Evolutionary conservation across 1,140 invertebrate genomes (phyloP), one percentile per base, ranked within the genome.

Genomic region (Anastrepha ludens): DNA sequence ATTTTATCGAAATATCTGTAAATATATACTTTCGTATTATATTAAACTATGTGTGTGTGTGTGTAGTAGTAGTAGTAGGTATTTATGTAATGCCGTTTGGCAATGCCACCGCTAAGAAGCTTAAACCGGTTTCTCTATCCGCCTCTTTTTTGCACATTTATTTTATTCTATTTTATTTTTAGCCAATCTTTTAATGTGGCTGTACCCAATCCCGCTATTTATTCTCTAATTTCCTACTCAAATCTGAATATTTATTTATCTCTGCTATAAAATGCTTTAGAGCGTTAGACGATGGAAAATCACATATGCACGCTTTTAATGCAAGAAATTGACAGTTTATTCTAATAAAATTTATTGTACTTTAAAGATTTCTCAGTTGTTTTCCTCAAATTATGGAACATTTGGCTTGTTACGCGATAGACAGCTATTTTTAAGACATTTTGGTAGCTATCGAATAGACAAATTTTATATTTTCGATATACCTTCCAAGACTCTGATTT

Each of bases 161-260:
- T 74, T 74, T 9, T 74, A 17, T 74, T 67, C 65, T 41, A 67
- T 74, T 74, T 74, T 74, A 74, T 74, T 74, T 44, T 74, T 74
- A 74, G 67, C 67, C 41, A 74, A 74, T 74, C 44, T 74, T 39
- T 17, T 74, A 1, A 5, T 74, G 41, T 47, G 41, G 41, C 41
- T 39, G 5, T 39, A 70, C 15, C 9, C 29, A 74, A 74, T 17
- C 41, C 15, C 39, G 17, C 15, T 74, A 74, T 74, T 44, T 74
- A 74, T 74, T 74, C 41, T 47, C 44, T 44, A 9, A 74, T 44
- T 74, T 74, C 29, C 41, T 74, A 74, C 17, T 41, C 7, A 74
- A 74, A 44, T 74, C 67, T 44, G 41, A n/a, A 44, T 55, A 55
- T 55, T 6, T 55, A 8, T 55, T 55, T 55, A 55, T 55, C 11